Percentiles rank a stretch among this genome's conserved stretches.
Conservation (phyloP, 2,797 vertebrate species). For the Sarcoramphus papa region DNA sequence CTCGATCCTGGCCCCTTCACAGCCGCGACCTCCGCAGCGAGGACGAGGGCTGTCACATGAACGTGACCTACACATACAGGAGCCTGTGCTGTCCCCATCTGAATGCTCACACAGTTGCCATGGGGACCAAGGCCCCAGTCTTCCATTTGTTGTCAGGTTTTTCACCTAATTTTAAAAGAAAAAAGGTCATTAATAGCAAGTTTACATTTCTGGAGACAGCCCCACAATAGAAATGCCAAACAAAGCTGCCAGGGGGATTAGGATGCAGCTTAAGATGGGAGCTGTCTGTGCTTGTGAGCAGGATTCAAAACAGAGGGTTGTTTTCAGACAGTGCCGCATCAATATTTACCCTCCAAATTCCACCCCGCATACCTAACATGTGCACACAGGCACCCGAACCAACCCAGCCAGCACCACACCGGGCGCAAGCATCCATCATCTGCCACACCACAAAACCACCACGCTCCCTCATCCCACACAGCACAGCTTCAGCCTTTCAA, state of each 20-base stretch:
- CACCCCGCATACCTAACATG: not conserved
- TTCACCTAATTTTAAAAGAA: slow-evolving; percentile 78
- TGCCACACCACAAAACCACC: not conserved
- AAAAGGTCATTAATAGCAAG: slow-evolving; percentile 20
- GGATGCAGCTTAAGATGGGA: slow-evolving; percentile 9
- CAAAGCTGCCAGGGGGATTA: not conserved
- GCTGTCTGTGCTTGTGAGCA: slow-evolving; percentile 7
- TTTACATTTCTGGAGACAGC: slow-evolving; percentile 35
- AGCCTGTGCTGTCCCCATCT: slow-evolving; percentile 87
- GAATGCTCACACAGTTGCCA: slow-evolving; percentile 95
- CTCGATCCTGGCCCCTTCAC: slow-evolving; percentile 88
- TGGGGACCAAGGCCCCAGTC: slow-evolving; percentile 86
- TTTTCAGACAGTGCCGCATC: slow-evolving; percentile 22
- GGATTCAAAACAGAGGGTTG: slow-evolving; percentile 24
- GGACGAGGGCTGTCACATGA: slow-evolving; percentile 88
- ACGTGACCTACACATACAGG: slow-evolving; percentile 90
- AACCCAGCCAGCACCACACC: not conserved
- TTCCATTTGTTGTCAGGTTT: slow-evolving; percentile 89
- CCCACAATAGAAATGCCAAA: slow-evolving; percentile 18
- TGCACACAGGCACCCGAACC: not conserved
- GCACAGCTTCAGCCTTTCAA: not conserved
- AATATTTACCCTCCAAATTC: slow-evolving; percentile 51
- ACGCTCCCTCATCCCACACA: rapidly evolving
- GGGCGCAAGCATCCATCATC: not conserved
- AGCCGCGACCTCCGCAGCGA: slow-evolving; percentile 87